Evolutionary conservation across 2,888 invertebrate genomes (phyloP).

Genomic region (Gastracanthus pulcherrimus): DNA sequence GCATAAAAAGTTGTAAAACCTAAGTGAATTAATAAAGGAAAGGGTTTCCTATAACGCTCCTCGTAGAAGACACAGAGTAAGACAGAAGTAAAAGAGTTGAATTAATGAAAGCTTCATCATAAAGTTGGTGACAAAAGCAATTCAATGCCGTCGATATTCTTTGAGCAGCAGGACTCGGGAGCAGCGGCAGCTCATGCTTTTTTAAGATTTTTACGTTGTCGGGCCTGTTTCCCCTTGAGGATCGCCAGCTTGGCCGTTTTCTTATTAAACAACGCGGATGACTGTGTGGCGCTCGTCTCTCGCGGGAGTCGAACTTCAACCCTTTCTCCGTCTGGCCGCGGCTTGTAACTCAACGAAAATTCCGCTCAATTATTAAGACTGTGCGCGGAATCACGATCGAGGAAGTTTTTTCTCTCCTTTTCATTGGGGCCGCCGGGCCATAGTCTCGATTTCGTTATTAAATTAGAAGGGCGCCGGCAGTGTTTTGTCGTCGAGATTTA

Average conservation of each 20-base stretch:
- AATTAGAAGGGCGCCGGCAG: conserved; percentile 24
- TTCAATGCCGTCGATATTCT: conserved; percentile 55
- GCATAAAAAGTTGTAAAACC: conserved; percentile 20
- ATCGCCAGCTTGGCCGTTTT: conserved; percentile 55
- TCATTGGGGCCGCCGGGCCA: no score
- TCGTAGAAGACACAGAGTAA: not conserved
- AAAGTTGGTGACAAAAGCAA: conserved; percentile 35
- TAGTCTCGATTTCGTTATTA: conserved; percentile 54
- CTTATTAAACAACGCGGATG: conserved; percentile 69
- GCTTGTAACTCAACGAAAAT: conserved; percentile 58
- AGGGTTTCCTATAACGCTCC: not conserved
- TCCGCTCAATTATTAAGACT: conserved; percentile 69
- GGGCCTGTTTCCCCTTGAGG: conserved; percentile 33
- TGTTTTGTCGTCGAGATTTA: conserved; percentile 48
- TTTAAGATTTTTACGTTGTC: conserved; percentile 49
- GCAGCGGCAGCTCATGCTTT: conserved; percentile 24
- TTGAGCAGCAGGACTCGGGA: no score
- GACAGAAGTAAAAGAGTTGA: not conserved
- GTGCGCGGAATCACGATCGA: conserved; percentile 56
- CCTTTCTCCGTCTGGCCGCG: conserved; percentile 62
- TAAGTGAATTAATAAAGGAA: conserved; percentile 24
- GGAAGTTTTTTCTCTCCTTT: conserved; percentile 37
- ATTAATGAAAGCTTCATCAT: conserved; percentile 22
- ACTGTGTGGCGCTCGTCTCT: conserved; percentile 56
- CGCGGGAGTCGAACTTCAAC: conserved; percentile 73